Evolutionary conservation across 2,797 vertebrate genomes (phyloP).

Genomic region (Austrolebias charrua): DNA sequence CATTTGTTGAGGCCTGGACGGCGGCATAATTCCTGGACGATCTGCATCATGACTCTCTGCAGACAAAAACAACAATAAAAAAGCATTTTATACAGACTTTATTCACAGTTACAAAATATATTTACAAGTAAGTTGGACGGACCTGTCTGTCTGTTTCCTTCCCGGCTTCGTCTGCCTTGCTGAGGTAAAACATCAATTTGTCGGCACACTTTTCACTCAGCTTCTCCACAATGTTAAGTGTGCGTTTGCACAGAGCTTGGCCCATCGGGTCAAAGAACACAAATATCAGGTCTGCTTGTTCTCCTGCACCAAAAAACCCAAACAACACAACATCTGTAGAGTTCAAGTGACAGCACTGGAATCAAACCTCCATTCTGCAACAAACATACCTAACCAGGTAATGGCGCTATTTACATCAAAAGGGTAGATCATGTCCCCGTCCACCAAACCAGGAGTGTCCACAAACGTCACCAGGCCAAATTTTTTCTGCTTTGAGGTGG

Average conservation of each 20-base stretch:
- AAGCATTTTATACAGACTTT: not conserved
- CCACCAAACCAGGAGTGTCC: conserved; percentile 83
- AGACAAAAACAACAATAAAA: conserved; percentile 2
- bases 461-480: conserved; percentile 84
- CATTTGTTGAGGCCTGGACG: conserved; percentile 86
- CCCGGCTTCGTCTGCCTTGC: conserved; percentile 82
- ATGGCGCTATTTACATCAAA: conserved; percentile 82
- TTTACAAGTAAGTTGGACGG: not conserved
- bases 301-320: conserved; percentile 60
- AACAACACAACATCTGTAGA: not conserved
- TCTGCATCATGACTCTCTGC: conserved; percentile 87
- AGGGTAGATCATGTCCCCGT: conserved; percentile 85
- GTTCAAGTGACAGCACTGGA: not conserved
- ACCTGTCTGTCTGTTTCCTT: conserved; percentile 83
- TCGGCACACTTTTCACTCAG: conserved; percentile 81
- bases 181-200: conserved; percentile 82
- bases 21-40: conserved; percentile 84
- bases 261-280: conserved; percentile 87
- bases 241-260: conserved; percentile 84
- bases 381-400: conserved; percentile 77
- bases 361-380: not conserved
- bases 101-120: not conserved
- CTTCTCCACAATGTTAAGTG: conserved; percentile 83
- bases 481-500: conserved; percentile 86
- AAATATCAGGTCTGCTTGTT: conserved; percentile 82